phyloP scores from a whole-genome alignment of 2,888 invertebrate genomes.

The Nomada flava region DNA sequence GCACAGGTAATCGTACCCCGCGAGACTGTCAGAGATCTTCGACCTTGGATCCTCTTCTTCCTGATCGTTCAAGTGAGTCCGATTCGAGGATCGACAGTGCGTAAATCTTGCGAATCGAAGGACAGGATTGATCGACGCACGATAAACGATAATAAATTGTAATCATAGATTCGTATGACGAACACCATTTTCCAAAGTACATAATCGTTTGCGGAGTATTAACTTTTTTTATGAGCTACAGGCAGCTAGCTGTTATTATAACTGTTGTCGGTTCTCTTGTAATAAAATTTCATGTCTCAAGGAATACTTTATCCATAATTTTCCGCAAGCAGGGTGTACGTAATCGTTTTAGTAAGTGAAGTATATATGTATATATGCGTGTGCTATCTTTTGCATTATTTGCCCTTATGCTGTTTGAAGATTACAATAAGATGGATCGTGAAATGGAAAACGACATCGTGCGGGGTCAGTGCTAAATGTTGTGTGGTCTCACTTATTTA shows the following conservation, averaged over 20 bases:
- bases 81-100: slow-evolving; percentile 43
- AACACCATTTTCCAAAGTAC: slow-evolving; percentile 13
- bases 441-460: slow-evolving; percentile 2
- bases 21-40: slow-evolving; percentile 39
- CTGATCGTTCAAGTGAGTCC: slow-evolving; percentile 39
- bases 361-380: no score
- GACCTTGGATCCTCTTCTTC: slow-evolving; percentile 64
- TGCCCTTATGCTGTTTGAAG: not conserved
- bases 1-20: slow-evolving; percentile 49
- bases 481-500: slow-evolving; percentile 59
- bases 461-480: slow-evolving; percentile 31
- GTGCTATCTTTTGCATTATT: not conserved
- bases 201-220: not conserved
- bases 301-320: not conserved
- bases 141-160: slow-evolving; percentile 57
- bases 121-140: slow-evolving; percentile 44
- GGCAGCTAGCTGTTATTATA: no score
- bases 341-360: no score
- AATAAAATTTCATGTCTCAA: no score
- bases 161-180: slow-evolving; percentile 4
- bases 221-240: not conserved
- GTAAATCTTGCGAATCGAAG: slow-evolving; percentile 59
- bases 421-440: not conserved
- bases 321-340: not conserved
- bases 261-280: no score